Percentiles rank a stretch among this genome's conserved stretches.
These are phyloP conservation scores for Lagenorhynchus albirostris DNA, from an alignment of 2,113 vertebrate species.

Conservation along the genomic window DNA sequence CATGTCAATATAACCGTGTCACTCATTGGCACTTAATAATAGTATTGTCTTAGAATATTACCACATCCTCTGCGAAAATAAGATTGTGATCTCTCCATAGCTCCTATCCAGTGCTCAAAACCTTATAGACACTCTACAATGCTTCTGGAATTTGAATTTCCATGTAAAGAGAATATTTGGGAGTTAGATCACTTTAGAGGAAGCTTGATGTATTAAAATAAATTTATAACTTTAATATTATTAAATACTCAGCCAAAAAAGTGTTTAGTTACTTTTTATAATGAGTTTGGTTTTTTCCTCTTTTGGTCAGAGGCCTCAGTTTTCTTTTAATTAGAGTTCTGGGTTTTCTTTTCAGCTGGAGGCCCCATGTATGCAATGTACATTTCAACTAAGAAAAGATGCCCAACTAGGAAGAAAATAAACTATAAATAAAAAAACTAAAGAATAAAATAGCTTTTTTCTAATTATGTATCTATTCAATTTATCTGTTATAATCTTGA, in stretches of 20 bases:
- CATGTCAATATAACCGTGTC: not conserved
- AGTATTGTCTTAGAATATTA: not conserved
- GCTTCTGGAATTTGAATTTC: not conserved
- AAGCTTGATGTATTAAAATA: not conserved
- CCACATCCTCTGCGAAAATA: not conserved
- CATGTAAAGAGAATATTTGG: not conserved
- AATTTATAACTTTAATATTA: not conserved
- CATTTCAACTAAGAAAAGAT: constrained; percentile 6
- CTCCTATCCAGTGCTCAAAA: not conserved
- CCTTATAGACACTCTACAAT: not conserved
- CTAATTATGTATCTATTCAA: not conserved
- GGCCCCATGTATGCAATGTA: not conserved
- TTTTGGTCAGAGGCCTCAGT: not conserved
- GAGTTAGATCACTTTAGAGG: not conserved
- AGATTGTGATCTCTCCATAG: not conserved
- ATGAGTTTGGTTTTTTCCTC: not conserved
- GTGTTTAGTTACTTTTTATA: not conserved
- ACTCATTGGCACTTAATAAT: not conserved
- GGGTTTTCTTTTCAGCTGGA: not conserved
- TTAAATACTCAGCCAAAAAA: not conserved
- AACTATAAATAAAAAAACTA: not conserved
- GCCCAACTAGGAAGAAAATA: not conserved
- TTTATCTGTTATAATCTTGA: not conserved
- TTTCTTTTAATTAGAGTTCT: not conserved
- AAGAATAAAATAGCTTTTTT: not conserved